These are phyloP conservation scores for Pecten maximus DNA, from an alignment of 2,888 invertebrate genomes.

Conservation along the genomic window DNA sequence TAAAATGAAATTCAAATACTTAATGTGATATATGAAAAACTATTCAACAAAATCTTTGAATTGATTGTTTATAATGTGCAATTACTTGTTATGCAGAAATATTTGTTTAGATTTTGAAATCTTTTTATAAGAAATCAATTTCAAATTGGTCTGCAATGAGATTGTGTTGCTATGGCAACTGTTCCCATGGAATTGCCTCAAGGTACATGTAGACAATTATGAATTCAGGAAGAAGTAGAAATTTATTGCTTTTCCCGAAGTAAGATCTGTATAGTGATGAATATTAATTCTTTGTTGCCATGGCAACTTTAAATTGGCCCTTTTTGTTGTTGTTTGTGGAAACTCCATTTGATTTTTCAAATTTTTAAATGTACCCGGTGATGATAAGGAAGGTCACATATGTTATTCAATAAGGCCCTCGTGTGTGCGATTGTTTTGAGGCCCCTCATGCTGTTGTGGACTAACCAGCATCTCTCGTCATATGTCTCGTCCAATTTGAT, in stretches of 20 bases:
- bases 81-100: neutral
- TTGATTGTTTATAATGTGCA: neutral
- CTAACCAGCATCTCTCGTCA: constrained; percentile 20
- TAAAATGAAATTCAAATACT: neutral
- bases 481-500: constrained; percentile 4
- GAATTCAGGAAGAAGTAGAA: neutral
- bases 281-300: neutral
- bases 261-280: neutral
- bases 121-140: neutral
- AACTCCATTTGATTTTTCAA: neutral
- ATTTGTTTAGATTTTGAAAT: neutral
- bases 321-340: neutral
- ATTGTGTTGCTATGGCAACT: constrained; percentile 5
- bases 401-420: neutral
- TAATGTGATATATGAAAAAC: neutral
- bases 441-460: neutral
- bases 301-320: neutral
- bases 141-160: neutral
- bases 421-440: neutral
- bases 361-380: neutral
- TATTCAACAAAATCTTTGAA: neutral
- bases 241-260: neutral
- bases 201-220: constrained; percentile 19
- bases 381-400: neutral
- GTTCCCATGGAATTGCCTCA: neutral